Evolutionary conservation across 2,797 vertebrate species (phyloP).

Genomic region (Chlorospingus flavigularis): DNA sequence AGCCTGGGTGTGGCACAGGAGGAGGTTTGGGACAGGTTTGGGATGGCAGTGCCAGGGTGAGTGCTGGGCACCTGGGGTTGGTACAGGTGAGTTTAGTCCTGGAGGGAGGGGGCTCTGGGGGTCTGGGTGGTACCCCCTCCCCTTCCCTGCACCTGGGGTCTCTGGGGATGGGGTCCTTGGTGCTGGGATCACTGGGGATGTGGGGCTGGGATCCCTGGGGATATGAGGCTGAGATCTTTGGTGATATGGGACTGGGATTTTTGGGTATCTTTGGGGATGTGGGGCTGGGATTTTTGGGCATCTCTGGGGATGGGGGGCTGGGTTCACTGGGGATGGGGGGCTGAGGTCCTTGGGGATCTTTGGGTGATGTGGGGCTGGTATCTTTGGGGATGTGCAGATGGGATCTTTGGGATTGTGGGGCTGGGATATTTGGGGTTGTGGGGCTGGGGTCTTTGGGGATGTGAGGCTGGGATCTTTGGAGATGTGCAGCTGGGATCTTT

Average conservation of each 20-base stretch:
- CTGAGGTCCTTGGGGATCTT: accelerated
- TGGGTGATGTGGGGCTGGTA: accelerated
- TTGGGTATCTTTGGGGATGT: no score
- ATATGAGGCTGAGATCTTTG: no score
- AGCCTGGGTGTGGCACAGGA: no score
- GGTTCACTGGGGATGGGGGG: accelerated
- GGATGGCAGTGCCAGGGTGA: not conserved
- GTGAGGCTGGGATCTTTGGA: accelerated
- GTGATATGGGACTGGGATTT: no score
- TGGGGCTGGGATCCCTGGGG: not conserved
- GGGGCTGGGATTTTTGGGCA: no score
- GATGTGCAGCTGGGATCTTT: accelerated
- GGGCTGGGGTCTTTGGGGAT: no score
- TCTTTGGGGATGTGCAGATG: not conserved
- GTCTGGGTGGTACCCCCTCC: not conserved
- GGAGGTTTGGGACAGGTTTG: accelerated
- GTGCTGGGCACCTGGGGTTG: not conserved
- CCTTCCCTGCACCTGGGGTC: not conserved
- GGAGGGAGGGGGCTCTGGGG: not conserved
- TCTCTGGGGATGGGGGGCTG: no score
- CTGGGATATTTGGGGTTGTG: accelerated
- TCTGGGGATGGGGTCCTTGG: no score
- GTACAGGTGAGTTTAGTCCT: accelerated
- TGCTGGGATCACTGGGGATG: not conserved
- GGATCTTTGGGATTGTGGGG: accelerated